Evolutionary conservation across 2,797 vertebrate species (phyloP), one percentile per base, ranked within the genome.

Genomic region (Cynopterus sphinx): DNA sequence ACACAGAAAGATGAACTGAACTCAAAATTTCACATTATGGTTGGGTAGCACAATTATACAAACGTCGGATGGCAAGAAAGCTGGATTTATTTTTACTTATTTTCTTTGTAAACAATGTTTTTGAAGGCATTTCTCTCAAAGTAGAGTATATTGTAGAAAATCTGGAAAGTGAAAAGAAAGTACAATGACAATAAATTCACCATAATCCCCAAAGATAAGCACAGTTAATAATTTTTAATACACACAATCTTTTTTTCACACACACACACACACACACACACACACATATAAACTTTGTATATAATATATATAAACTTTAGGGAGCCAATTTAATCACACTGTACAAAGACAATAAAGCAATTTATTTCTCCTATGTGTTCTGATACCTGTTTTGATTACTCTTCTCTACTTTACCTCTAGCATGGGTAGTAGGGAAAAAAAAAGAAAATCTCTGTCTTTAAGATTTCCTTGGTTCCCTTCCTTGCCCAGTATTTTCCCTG

Each of bases 261-360:
- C 51, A 93, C 33, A 33, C 33, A 33, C 33, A n/a, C n/a, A n/a
- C n/a, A n/a, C n/a, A n/a, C 33, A 33, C 33, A 33, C 33, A 33
- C 33, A 33, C 33, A 33, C 33, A 33, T 33, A 33, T 33, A 33
- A 33, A 33, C 33, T 33, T 33, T 33, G 33, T 33, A 33, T 33
- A 33, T 33, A 94, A 95, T 92, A 90, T 28, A 87, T 78, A 82
- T 90, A 57, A 91, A 91, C 84, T 78, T 87, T 90, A 95, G 84
- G 61, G 83, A 79, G 21, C 39, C n/a, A 73, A 51, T 87, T 84
- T 85, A 94, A 57, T 82, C 61, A 91, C 13, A 55, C 26, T 77
- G 16, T 68, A 84, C 22, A 95, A 28, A 85, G 51, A 43, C 26
- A 94, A 78, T 3, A 55, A 55, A 26, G 71, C 26, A 24, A n/a